phyloP scores from a whole-genome alignment of 2,797 vertebrate species.

The Morus bassanus region DNA sequence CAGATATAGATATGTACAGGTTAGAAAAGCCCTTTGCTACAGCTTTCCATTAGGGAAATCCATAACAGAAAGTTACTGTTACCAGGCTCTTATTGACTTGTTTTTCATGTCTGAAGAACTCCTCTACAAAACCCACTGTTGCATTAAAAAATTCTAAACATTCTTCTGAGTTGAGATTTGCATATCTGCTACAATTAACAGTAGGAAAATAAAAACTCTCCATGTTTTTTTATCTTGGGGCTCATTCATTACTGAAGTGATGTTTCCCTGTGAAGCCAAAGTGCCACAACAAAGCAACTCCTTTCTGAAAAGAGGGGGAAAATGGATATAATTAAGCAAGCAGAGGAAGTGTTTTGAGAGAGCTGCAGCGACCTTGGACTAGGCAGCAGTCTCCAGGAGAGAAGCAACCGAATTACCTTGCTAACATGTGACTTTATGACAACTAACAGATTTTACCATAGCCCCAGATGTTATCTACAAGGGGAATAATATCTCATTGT shows the following conservation, averaged over 20 bases:
- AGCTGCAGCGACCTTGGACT: background rate
- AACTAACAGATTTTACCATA: background rate
- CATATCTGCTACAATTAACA: background rate
- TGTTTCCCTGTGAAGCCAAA: background rate
- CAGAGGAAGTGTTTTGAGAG: background rate
- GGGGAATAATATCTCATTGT: background rate
- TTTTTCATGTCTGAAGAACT: background rate
- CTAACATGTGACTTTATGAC: accelerated
- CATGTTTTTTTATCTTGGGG: background rate
- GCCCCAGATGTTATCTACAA: background rate
- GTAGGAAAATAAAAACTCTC: background rate
- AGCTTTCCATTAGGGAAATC: background rate
- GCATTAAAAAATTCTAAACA: background rate
- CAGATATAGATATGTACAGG: background rate
- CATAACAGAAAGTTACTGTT: background rate
- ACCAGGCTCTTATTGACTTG: background rate
- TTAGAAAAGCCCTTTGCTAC: background rate
- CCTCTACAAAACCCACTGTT: background rate
- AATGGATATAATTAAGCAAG: background rate
- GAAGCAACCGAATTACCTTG: background rate
- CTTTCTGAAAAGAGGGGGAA: background rate
- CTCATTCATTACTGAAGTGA: background rate
- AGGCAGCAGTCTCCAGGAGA: background rate
- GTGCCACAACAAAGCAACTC: background rate
- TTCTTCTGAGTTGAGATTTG: background rate